Conservation (phyloP, 1,140 invertebrate species). For the Panagrolaimus sp. region DNA sequence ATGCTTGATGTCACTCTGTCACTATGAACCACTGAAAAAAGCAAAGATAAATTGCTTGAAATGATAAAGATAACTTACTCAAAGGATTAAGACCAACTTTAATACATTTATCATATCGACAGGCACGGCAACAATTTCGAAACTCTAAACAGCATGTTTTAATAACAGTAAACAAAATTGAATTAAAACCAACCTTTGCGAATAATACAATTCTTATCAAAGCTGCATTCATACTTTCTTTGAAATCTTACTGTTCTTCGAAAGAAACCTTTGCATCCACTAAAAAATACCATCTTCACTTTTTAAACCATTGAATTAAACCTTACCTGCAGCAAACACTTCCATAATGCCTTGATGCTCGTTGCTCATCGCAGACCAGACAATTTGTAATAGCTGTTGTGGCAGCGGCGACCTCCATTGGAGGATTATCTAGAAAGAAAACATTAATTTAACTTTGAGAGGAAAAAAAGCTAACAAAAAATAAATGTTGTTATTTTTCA, state of each 20-base stretch:
- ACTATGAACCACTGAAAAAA: constrained; percentile 14
- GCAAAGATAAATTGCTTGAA: background rate
- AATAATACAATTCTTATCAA: background rate
- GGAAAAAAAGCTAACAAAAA: too few relatives aligned
- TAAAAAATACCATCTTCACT: background rate
- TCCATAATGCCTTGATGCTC: constrained; percentile 15
- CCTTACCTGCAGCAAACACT: constrained; percentile 19
- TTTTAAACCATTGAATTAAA: too few relatives aligned
- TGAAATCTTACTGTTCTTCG: constrained; percentile 1
- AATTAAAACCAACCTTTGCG: too few relatives aligned
- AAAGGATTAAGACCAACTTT: background rate
- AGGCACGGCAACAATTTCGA: constrained; percentile 18
- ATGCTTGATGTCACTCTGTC: background rate
- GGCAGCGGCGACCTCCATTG: background rate
- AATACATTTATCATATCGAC: constrained; percentile 3
- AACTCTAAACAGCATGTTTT: background rate
- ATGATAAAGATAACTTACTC: background rate
- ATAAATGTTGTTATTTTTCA: too few relatives aligned
- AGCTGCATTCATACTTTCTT: constrained; percentile 5
- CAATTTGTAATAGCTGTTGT: background rate
- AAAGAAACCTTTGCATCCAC: constrained; percentile 22
- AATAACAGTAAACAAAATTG: too few relatives aligned
- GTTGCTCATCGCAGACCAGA: constrained; percentile 14
- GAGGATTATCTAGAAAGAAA: too few relatives aligned
- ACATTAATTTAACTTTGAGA: too few relatives aligned